These are phyloP conservation scores for Polietes domitor DNA, from an alignment of 2,888 invertebrate species.

Conservation along the genomic window DNA sequence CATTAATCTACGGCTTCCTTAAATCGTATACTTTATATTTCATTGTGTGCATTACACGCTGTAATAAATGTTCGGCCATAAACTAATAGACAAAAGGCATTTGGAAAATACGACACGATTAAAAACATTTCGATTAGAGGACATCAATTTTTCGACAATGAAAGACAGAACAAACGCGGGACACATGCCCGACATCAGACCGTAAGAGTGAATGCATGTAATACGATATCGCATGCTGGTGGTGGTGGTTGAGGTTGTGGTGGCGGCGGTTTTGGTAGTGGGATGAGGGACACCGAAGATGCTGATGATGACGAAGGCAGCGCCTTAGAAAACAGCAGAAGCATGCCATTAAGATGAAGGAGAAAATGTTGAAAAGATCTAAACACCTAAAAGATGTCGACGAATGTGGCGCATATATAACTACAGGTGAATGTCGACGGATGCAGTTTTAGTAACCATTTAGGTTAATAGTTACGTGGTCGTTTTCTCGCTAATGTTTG, in stretches of 20 bases:
- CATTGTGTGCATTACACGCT: conserved; percentile 44
- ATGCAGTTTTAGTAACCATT: no score
- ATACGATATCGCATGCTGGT: conserved; percentile 51
- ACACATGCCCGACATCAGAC: conserved; percentile 61
- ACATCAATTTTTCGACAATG: conserved; percentile 74
- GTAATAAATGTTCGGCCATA: conserved; percentile 60
- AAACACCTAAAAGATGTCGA: conserved; percentile 18
- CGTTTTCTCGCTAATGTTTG: no score
- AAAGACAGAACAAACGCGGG: conserved; percentile 47
- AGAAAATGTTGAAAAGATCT: conserved; percentile 19
- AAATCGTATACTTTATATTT: conserved; percentile 59
- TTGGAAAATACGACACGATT: conserved; percentile 72
- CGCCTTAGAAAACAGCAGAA: conserved; percentile 43
- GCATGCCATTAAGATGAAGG: conserved; percentile 31
- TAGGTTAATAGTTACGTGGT: no score
- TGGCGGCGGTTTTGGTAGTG: no score
- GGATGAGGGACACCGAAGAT: conserved; percentile 32
- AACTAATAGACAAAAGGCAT: conserved; percentile 58
- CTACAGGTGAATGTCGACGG: neutral
- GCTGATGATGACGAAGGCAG: conserved; percentile 41
- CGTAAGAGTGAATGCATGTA: conserved; percentile 47
- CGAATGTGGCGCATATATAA: neutral
- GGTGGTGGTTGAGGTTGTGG: no score
- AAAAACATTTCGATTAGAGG: conserved; percentile 76
- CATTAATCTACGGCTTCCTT: conserved; percentile 65